A percentile compares a stretch with the other conserved stretches of the same genome.
Conservation (phyloP, 2,797 vertebrate species). For the Sebastes trivittatus region DNA sequence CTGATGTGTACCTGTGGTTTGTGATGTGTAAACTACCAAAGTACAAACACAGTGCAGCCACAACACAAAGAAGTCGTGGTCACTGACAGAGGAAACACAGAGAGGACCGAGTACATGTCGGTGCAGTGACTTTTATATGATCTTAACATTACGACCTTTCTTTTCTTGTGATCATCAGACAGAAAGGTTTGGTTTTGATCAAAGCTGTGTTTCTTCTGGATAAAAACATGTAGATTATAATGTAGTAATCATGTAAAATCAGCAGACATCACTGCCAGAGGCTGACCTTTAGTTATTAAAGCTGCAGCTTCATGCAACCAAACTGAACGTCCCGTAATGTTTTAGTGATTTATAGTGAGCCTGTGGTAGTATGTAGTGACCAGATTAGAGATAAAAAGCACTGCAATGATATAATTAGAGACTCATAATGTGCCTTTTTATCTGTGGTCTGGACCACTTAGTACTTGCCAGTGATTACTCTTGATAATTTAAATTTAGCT, state of each 20-base stretch:
- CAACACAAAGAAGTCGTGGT: neutral
- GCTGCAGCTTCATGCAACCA: neutral
- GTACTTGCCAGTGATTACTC: neutral
- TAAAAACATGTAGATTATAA: no score
- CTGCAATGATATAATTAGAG: neutral
- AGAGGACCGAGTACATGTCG: neutral
- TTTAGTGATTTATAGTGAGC: neutral
- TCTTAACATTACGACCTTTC: neutral
- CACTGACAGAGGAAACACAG: neutral
- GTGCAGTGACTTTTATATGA: neutral
- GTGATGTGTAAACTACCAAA: neutral
- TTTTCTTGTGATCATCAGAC: neutral
- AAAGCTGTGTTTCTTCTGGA: no score
- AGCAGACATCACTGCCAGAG: neutral
- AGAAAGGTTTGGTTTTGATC: no score
- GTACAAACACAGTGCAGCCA: neutral
- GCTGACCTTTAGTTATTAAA: neutral
- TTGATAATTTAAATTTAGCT: neutral
- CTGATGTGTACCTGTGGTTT: slow-evolving; percentile 27
- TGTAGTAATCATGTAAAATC: neutral
- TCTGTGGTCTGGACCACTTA: neutral
- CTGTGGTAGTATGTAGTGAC: neutral
- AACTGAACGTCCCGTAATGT: neutral
- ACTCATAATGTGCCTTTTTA: neutral
- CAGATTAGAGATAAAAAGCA: neutral